phyloP scores from a whole-genome alignment of 2,888 invertebrate genomes.

The Doris montereyensis region DNA sequence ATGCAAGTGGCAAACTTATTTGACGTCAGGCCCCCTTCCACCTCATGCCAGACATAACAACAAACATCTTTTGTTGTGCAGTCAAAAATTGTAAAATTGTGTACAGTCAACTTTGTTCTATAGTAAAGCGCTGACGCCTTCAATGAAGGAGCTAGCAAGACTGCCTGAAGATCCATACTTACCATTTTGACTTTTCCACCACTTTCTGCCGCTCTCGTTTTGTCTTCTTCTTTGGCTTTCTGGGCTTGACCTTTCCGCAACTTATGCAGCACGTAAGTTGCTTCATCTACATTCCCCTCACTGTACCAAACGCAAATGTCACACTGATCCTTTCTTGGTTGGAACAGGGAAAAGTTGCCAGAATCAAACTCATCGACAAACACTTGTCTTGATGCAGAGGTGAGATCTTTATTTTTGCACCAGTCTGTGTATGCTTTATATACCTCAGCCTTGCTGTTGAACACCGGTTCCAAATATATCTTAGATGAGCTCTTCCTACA shows the following conservation, averaged over 20 bases:
- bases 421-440: background rate
- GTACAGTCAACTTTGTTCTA: too few relatives aligned
- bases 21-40: background rate
- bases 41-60: too few relatives aligned
- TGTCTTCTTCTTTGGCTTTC: background rate
- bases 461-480: too few relatives aligned
- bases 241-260: too few relatives aligned
- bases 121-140: background rate
- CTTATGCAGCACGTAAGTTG: too few relatives aligned
- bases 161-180: background rate
- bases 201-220: background rate
- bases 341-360: background rate
- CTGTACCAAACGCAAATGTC: too few relatives aligned
- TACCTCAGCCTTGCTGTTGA: background rate
- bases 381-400: too few relatives aligned
- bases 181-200: background rate
- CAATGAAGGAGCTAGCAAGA: too few relatives aligned
- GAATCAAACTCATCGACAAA: background rate
- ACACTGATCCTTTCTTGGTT: background rate
- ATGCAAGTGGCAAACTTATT: slow-evolving; percentile 27
- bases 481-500: too few relatives aligned
- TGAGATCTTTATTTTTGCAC: too few relatives aligned
- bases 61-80: background rate
- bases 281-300: too few relatives aligned
- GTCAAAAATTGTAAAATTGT: slow-evolving; percentile 26